Evolutionary conservation across 2,888 invertebrate genomes (phyloP), one percentile per base, ranked within the genome.

Genomic region (Drosophila acutilabella): DNA sequence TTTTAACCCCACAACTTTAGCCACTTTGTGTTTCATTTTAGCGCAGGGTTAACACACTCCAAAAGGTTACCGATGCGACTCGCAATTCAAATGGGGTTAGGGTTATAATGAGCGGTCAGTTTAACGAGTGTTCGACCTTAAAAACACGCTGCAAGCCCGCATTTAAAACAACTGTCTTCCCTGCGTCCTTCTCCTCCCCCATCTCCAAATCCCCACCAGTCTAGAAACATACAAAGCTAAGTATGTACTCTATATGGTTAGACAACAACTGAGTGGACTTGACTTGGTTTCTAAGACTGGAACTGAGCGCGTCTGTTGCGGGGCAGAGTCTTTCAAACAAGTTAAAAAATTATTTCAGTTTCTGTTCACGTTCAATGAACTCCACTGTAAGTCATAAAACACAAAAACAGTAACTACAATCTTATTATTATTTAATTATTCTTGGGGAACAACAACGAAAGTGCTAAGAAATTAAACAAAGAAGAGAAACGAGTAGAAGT

Each of bases 291-390:
- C 54, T 57, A 52, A 68, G 60, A 51, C 60, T 54, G 47, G 52
- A 47, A 53, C 58, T 30, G 58, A 60, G 36, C 14, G 16, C 11
- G 36, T 36, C 36, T 36, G 1, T 36, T 3, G 13, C 8, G 13
- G 13, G 36, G 1, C 11, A 36, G 50, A 30, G 66, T 40, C 44
- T 68, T 50, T 44, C 56, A 51, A 56, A 51, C 64, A 45, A 51
- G 60, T 48, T 40, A 41, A 20, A 60, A 69, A 64, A 8, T 42
- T 45, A 53, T 73, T 71, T 80, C 48, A 61, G 57, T 51, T 71
- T 77, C 48, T 59, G 57, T 51, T 71, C 18, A 68, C 88, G 78
- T 80, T 88, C 81, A 86, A 75, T 75, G 87, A 73, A 83, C 83
- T 78, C 79, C 33, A 45, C 30, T 56, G 54, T 62, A 45, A 62